phyloP scores from a whole-genome alignment of 2,113 vertebrate genomes.

The Amblyopsis rosae region DNA sequence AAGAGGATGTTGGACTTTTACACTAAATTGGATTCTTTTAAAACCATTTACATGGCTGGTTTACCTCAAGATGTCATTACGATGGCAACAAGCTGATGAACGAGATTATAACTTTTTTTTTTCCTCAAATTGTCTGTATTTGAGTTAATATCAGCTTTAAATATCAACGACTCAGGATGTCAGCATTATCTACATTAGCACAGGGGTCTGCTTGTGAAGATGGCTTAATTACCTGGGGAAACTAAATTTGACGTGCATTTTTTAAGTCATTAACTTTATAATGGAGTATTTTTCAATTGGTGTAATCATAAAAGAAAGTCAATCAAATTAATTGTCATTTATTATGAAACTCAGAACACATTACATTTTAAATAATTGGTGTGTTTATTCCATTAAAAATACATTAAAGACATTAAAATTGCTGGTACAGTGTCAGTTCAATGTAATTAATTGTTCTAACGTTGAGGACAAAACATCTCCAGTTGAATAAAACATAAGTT shows the following conservation, averaged over 20 bases:
- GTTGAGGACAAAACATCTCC: not conserved
- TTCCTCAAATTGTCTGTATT: conserved; percentile 1
- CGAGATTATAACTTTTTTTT: not conserved
- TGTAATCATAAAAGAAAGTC: too few relatives aligned
- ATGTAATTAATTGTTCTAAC: not conserved
- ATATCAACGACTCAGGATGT: too few relatives aligned
- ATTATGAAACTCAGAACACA: conserved; percentile 2
- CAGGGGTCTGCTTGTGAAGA: not conserved
- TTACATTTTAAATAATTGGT: conserved; percentile 32
- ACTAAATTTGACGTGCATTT: too few relatives aligned
- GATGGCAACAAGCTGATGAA: conserved; percentile 89
- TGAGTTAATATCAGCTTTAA: not conserved
- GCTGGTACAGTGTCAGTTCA: too few relatives aligned
- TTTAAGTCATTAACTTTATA: too few relatives aligned
- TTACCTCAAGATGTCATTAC: conserved; percentile 85
- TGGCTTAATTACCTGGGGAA: too few relatives aligned
- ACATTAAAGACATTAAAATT: conserved; percentile 37
- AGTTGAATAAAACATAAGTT: not conserved
- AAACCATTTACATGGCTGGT: conserved; percentile 82
- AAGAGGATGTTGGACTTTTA: conserved; percentile 90
- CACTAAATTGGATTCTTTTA: conserved; percentile 87
- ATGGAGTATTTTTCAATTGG: too few relatives aligned
- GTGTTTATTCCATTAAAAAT: not conserved
- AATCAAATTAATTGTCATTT: too few relatives aligned
- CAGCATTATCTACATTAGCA: too few relatives aligned